Base-by-base conservation (phyloP, 2,888 invertebrate species). In the Xanthia togata region DNA sequence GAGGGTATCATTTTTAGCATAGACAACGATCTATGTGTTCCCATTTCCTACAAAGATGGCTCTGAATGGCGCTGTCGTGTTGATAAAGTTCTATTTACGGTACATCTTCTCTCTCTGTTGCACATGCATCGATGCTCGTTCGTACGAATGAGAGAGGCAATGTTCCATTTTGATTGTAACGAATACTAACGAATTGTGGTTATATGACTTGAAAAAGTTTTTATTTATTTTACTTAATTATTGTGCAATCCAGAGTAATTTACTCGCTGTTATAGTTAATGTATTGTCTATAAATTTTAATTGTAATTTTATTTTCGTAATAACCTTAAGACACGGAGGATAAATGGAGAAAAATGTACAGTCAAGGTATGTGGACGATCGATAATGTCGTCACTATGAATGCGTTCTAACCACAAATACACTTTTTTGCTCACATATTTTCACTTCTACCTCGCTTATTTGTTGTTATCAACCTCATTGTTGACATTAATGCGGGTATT, bases 151-250 rank as follows among this genome's bases (percentile, higher is more conserved):
- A 91, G 90, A 94, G 9, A 88, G 86, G 73, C 60, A 69, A 92
- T 86, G 83, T 89, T 89, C 89, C 86, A 91, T 91, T 96, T 96
- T 96, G 94, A 95, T 93, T 95, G 91, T 96, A 96, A 96, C 96
- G 96, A 94, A 94, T 94, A 94, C 89, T 96, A 96, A 96, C 96
- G 96, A 94, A 94, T 94, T 93, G 95, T 95, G 95, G 93, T 94
- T 93, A 93, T 87, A 93, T 92, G 91, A 91, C 89, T 91, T 90
- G 84, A 89, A 92, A 91, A 91, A 90, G 91, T 92, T 94, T 93
- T 92, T 92, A 93, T 93, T 93, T 93, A 93, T 94, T 91, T 90
- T 93, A 90, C 85, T 79, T 83, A 87, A 89, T 89, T 89, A 83
- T 68, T 89, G 95, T 95, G 94, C 92, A 93, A 94, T 95, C 87